Evolutionary conservation across 2,888 invertebrate genomes (phyloP), one percentile per base, ranked within the genome.

Genomic region (Acronicta alni): DNA sequence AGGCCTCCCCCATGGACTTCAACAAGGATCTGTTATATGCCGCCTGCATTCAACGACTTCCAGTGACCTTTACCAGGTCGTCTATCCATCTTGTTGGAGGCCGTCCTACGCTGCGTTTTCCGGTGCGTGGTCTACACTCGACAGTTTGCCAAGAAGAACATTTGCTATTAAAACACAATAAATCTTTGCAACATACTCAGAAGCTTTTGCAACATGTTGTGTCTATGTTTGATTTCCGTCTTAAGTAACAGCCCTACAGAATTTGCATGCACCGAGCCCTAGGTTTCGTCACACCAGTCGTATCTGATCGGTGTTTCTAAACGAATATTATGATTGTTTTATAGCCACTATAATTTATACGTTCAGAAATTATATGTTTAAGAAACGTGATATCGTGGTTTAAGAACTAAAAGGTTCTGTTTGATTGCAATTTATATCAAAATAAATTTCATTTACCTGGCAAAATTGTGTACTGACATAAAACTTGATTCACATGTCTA

Each of bases 221-320:
- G 49, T 18, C 42, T 53, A 66, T 47, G 72, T 55, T 67, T 44
- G 32, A 67, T 67, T 68, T 72, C 67, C 60, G 46, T 55, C 43
- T 68, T 67, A 45, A 59, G 67, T 60, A 68, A 72, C 32, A 54
- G n/a, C 18, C 14, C 30, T 39, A 30, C 5, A 35, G 12, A 45
- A 51, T 67, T 44, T 38, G 47, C 51, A 51, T 60, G 55, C 47
- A 47, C 9, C 14, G 10, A 35, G 67, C 15, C 30, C 41, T 26
- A 26, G 0, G 44, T 68, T 68, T 67, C 67, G 23, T 54, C 46
- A 67, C 23, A 54, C 41, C 39, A 38, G 37, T 32, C 23, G 32
- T 55, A 67, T 68, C 72, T 48, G 72, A 68, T 55, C 54, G 20
- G 12, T 30, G 43, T 51, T 49, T 30, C 52, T 51, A 49, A 47